Evolutionary conservation across 2,888 invertebrate species (phyloP).

Genomic region (Griposia aprilina): DNA sequence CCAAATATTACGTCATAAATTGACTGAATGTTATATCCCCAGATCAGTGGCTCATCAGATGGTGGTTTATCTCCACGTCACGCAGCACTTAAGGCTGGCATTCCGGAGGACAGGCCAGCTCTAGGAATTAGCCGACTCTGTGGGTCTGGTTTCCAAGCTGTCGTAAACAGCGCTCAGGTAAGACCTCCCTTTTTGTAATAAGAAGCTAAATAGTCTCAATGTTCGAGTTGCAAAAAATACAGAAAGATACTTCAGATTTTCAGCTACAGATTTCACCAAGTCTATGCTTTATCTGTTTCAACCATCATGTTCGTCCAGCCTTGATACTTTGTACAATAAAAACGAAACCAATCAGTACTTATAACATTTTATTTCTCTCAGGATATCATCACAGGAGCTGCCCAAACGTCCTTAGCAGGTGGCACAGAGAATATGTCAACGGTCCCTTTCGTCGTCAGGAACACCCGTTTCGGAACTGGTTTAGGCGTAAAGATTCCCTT

Average conservation of each 20-base stretch:
- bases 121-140: constrained; percentile 97
- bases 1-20: too few relatives aligned
- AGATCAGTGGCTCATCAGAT: constrained; percentile 94
- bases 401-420: constrained; percentile 96
- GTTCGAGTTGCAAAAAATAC: neutral
- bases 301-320: too few relatives aligned
- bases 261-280: neutral
- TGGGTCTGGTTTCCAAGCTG: constrained; percentile 99
- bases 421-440: constrained; percentile 99
- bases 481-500: constrained; percentile 94
- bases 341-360: neutral
- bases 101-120: constrained; percentile 96
- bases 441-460: constrained; percentile 95
- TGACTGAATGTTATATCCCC: constrained; percentile 28
- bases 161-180: constrained; percentile 97
- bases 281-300: too few relatives aligned
- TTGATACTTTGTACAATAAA: neutral
- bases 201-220: neutral
- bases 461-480: constrained; percentile 95
- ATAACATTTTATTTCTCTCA: constrained; percentile 72
- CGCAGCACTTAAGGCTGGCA: constrained; percentile 94
- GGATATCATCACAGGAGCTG: constrained; percentile 96
- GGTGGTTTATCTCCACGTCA: constrained; percentile 97
- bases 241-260: neutral
- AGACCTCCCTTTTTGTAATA: neutral